These are phyloP conservation scores for Melanotaenia pygmaea DNA, from an alignment of 2,797 vertebrate genomes.

Conservation along the genomic window DNA sequence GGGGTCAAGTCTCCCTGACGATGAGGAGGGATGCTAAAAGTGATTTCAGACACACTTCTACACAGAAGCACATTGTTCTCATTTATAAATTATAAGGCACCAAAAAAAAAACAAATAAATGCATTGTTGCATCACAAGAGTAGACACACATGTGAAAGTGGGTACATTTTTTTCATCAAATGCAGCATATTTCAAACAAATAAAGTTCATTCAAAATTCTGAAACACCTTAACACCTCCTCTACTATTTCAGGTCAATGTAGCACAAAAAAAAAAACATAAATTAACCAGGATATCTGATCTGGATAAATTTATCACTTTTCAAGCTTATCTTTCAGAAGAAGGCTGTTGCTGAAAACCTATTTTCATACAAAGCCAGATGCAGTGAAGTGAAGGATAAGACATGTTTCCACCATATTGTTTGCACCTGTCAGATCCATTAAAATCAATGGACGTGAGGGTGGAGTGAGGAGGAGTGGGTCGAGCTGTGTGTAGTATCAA, in stretches of 20 bases:
- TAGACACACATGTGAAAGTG: constrained; percentile 12
- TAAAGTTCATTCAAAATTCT: neutral
- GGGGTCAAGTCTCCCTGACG: constrained; percentile 8
- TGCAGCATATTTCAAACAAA: neutral
- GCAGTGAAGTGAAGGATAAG: constrained; percentile 57
- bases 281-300: neutral
- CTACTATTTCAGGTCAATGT: constrained; percentile 6
- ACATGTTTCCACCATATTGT: constrained; percentile 70
- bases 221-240: neutral
- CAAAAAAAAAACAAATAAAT: constrained; percentile 30
- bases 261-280: neutral
- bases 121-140: constrained; percentile 20
- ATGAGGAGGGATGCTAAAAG: constrained; percentile 18
- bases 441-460: constrained; percentile 51
- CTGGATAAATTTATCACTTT: constrained; percentile 18
- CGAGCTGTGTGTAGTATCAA: constrained; percentile 29
- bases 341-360: constrained; percentile 38
- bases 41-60: constrained; percentile 15
- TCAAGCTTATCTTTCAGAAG: constrained; percentile 18
- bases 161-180: neutral
- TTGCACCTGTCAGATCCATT: constrained; percentile 73
- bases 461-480: neutral
- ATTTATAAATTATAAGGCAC: constrained; percentile 73
- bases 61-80: constrained; percentile 18
- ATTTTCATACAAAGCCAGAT: constrained; percentile 35